Percentiles rank a stretch among this genome's conserved stretches.
Conservation (phyloP, 2,888 invertebrate species). For the Rutpela maculata region DNA sequence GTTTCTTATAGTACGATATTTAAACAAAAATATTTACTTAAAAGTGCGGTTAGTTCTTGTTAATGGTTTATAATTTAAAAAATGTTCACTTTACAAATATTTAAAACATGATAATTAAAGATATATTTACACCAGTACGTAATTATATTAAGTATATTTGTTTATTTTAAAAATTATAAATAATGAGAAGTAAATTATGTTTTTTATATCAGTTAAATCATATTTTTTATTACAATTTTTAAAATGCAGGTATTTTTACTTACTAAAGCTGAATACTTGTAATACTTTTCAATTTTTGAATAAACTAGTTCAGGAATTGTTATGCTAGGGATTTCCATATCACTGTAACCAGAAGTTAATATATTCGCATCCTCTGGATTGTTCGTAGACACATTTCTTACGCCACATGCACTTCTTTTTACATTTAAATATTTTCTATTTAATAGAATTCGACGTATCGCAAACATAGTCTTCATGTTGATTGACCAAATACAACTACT, state of each 20-base stretch:
- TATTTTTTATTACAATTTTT: too few species aligned
- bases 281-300: conserved; percentile 72
- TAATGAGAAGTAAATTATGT: too few species aligned
- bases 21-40: too few species aligned
- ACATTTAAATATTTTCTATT: conserved; percentile 20
- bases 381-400: conserved; percentile 22
- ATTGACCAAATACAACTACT: background rate
- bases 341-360: conserved; percentile 72
- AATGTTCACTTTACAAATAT: too few species aligned
- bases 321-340: conserved; percentile 75
- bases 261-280: conserved; percentile 70
- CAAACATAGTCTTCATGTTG: conserved; percentile 27
- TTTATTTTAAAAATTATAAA: too few species aligned
- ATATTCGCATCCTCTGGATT: conserved; percentile 39
- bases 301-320: conserved; percentile 77
- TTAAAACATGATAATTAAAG: too few species aligned
- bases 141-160: too few species aligned
- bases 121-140: too few species aligned
- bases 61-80: too few species aligned
- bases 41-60: too few species aligned
- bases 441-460: conserved; percentile 15
- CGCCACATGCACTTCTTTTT: conserved; percentile 18
- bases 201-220: too few species aligned
- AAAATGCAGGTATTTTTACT: conserved; percentile 46
- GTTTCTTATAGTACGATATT: too few species aligned